These are phyloP conservation scores for Parasteatoda lunata DNA, from an alignment of 2,888 invertebrate genomes.

Conservation along the genomic window DNA sequence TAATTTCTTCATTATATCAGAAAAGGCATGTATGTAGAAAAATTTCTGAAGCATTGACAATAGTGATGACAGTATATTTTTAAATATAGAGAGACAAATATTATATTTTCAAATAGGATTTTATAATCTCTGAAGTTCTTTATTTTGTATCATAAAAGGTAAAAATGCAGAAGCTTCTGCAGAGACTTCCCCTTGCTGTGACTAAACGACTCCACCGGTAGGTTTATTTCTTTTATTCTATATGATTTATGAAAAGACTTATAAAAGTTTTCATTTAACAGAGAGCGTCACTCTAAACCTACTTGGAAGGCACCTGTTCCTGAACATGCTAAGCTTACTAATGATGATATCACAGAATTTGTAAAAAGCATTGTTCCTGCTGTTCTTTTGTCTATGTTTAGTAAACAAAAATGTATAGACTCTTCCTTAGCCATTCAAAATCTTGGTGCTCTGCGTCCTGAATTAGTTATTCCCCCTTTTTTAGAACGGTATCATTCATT, in stretches of 20 bases:
- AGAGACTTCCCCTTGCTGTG: slow-evolving; percentile 82
- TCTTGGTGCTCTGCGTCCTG: slow-evolving; percentile 86
- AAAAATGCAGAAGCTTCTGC: slow-evolving; percentile 75
- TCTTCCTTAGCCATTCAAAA: slow-evolving; percentile 83
- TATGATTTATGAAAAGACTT: no score
- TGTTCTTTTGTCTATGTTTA: slow-evolving; percentile 86
- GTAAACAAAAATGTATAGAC: slow-evolving; percentile 79
- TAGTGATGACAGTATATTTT: no score
- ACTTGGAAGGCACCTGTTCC: slow-evolving; percentile 84
- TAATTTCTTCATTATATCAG: no score
- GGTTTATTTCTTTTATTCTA: slow-evolving; percentile 45
- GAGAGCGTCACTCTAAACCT: slow-evolving; percentile 80
- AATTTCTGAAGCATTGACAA: no score
- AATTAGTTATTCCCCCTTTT: slow-evolving; percentile 86
- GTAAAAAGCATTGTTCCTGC: slow-evolving; percentile 84
- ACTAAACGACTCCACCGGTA: slow-evolving; percentile 78
- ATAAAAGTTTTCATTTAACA: slow-evolving; percentile 72
- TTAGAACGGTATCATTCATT: slow-evolving; percentile 82
- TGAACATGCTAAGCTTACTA: slow-evolving; percentile 82
- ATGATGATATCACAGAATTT: slow-evolving; percentile 86
- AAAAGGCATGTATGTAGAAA: no score
- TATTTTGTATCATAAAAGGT: slow-evolving; percentile 70
- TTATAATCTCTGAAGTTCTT: not conserved
- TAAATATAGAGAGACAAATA: not conserved
- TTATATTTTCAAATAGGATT: not conserved